Evolutionary conservation across 2,113 vertebrate species (phyloP), one percentile per base, ranked within the genome.

Genomic region (Grus americana): DNA sequence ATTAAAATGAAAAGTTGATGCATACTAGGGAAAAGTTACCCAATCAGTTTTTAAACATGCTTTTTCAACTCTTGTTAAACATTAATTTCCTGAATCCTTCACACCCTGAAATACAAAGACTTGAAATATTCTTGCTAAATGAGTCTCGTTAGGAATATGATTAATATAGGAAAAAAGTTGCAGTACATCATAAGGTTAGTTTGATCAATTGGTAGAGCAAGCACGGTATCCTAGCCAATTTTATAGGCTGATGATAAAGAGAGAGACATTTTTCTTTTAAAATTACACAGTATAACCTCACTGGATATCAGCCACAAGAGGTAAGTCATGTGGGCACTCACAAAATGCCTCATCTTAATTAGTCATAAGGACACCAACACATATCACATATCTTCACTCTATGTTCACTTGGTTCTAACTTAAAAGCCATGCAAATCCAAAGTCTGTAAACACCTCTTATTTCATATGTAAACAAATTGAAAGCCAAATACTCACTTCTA

Each of bases 181-280:
- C 61, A 88, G 59, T 57, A 71, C 13, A 40, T 68, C 62, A 14
- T 62, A 79, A 92, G 32, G 79, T 95, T 70, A 91, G 62, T 96
- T 88, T 96, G 86, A 93, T 95, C 92, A 82, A 93, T 59, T 62
- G 27, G 40, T 71, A 40, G 54, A 90, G 54, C 20, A 83, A 93
- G 83, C 65, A 59, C 0, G 12, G 58, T 61, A 50, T 93, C 73
- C 70, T 62, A 91, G 71, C 68, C 81, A 93, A 63, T 95, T 96
- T 95, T 96, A 92, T 54, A 76, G 62, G 58, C 34, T 91, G 78
- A 86, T 80, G 57, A 86, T 76, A 88, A 44, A 91, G 58, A 82
- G 38, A 65, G 46, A 88, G 46, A 68, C 14, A 87, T 94, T 96
- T 91, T 82, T 94, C 81, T 91, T 90, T 75, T 62, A 90, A 86